Percentiles rank a stretch among this genome's conserved stretches.
Evolutionary conservation across 2,113 vertebrate species (phyloP).

Genomic region (Syrrhaptes paradoxus): DNA sequence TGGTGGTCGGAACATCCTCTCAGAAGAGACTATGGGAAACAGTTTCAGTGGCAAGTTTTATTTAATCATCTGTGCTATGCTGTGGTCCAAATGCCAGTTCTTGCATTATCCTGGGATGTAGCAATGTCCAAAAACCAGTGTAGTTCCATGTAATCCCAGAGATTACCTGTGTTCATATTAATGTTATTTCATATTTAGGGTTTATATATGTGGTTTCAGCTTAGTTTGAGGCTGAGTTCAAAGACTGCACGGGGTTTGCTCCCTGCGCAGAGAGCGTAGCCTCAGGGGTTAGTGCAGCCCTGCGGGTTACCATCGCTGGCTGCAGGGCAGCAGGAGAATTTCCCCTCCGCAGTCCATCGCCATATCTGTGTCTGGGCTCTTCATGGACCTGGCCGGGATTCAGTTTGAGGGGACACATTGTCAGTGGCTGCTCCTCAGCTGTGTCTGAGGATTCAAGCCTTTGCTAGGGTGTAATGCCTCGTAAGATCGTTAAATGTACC

Average conservation of each 20-base stretch:
- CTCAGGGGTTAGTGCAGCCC: neutral
- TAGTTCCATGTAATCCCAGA: neutral
- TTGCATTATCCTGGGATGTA: neutral
- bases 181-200: neutral
- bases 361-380: neutral
- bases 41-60: neutral
- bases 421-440: neutral
- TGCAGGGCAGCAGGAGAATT: neutral
- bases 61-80: neutral
- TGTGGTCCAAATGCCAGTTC: neutral
- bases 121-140: neutral
- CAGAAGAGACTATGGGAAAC: neutral
- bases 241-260: neutral
- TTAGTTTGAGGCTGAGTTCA: neutral
- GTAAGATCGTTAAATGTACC: neutral
- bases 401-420: neutral
- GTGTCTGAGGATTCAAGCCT: neutral
- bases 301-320: neutral
- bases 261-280: neutral
- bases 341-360: accelerated
- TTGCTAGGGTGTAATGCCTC: neutral
- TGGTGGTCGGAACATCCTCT: neutral
- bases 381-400: neutral
- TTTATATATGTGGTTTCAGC: neutral
- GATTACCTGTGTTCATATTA: neutral